Conservation (phyloP, 1,140 invertebrate species). For the Whitmania pigra region DNA sequence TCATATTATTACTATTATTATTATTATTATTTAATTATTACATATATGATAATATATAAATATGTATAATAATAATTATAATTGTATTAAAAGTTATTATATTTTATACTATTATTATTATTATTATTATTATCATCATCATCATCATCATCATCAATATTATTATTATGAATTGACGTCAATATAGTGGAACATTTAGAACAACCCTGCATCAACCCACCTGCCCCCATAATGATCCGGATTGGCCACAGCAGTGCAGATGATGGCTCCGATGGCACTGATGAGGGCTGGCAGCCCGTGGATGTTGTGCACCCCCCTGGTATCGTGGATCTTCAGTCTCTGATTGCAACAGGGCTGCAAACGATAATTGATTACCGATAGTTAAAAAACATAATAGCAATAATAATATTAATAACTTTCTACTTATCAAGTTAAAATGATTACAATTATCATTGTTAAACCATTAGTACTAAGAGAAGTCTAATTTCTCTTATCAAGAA, state of each 20-base stretch:
- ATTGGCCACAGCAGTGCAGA: slow-evolving; percentile 16
- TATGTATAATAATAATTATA: too few species aligned
- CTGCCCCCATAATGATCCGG: slow-evolving; percentile 31
- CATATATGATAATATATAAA: too few species aligned
- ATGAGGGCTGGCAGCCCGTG: slow-evolving; percentile 64
- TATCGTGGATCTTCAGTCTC: slow-evolving; percentile 66
- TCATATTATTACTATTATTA: too few species aligned
- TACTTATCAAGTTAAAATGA: too few species aligned
- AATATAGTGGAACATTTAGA: neutral
- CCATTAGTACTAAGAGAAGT: too few species aligned
- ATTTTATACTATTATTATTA: neutral
- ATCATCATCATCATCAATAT: neutral
- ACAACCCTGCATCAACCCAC: slow-evolving; percentile 20
- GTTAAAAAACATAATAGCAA: neutral
- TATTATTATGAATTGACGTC: neutral
- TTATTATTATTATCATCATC: neutral
- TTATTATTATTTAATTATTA: too few species aligned
- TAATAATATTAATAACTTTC: too few species aligned
- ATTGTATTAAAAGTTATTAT: too few species aligned
- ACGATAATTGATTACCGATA: neutral
- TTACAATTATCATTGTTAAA: neutral
- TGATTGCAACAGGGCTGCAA: slow-evolving; percentile 57
- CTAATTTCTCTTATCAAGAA: neutral
- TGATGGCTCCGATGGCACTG: slow-evolving; percentile 14
- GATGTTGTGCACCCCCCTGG: slow-evolving; percentile 87